Conservation (phyloP, 2,888 invertebrate genomes). For the Chymomyza amoena region DNA sequence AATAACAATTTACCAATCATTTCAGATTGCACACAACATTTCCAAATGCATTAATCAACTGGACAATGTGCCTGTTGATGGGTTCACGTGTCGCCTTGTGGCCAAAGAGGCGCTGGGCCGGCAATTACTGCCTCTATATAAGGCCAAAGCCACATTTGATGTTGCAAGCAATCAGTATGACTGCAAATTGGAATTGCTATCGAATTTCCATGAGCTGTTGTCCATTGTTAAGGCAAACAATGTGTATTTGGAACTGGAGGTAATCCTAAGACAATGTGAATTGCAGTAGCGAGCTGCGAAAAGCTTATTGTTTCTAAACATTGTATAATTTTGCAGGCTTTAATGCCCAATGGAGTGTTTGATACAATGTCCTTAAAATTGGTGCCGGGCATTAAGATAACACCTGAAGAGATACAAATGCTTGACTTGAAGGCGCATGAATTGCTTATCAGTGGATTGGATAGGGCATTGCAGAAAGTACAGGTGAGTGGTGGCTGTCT, state of each 20-base stretch:
- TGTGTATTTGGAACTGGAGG: constrained; percentile 76
- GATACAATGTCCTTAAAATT: constrained; percentile 75
- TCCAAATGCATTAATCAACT: constrained; percentile 74
- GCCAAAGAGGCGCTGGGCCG: constrained; percentile 70
- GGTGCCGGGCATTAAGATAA: constrained; percentile 77
- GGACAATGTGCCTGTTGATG: constrained; percentile 66
- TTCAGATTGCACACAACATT: constrained; percentile 76
- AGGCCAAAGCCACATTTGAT: constrained; percentile 74
- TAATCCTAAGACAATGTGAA: constrained; percentile 38
- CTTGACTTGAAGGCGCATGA: constrained; percentile 73
- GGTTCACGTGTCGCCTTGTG: constrained; percentile 74
- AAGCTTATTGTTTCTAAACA: not conserved
- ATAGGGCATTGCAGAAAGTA: constrained; percentile 81
- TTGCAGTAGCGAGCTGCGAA: not conserved
- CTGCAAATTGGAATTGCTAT: constrained; percentile 73
- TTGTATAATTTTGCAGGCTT: constrained; percentile 57
- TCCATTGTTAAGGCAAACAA: constrained; percentile 74
- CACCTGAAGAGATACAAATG: constrained; percentile 64
- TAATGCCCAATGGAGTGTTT: constrained; percentile 73
- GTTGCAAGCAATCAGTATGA: constrained; percentile 71
- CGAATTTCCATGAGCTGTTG: constrained; percentile 73
- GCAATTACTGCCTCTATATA: constrained; percentile 72
- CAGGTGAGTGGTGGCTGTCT: constrained; percentile 68
- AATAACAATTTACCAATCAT: not conserved
- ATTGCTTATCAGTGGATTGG: constrained; percentile 80